These are phyloP conservation scores for Clamator glandarius DNA, from an alignment of 2,797 vertebrate genomes.

Conservation along the genomic window DNA sequence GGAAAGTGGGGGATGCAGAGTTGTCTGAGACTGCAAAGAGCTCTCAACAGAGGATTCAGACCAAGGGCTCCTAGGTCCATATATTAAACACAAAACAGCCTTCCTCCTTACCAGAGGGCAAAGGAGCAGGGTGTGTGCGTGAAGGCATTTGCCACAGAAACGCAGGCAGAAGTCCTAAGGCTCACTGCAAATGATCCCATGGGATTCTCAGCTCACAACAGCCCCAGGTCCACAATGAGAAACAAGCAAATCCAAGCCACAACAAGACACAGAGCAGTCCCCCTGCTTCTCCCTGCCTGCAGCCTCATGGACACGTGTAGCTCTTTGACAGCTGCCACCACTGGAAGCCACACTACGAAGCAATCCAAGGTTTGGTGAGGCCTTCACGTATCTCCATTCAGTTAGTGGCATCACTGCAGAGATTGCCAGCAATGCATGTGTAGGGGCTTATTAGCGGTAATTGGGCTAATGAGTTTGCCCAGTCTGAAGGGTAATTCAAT, in stretches of 20 bases:
- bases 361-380: background rate
- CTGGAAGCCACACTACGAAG: background rate
- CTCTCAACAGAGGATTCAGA: background rate
- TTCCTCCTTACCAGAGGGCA: background rate
- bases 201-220: background rate
- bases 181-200: background rate
- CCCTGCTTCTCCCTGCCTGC: background rate
- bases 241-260: background rate
- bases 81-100: background rate
- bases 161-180: background rate
- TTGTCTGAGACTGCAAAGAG: background rate
- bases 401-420: background rate
- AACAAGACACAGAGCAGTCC: background rate
- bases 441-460: constrained; percentile 49
- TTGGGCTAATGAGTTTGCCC: constrained; percentile 51
- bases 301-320: background rate
- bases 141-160: background rate
- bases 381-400: background rate
- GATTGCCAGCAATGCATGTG: background rate
- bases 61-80: background rate
- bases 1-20: background rate
- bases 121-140: background rate
- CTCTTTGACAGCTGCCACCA: background rate
- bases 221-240: background rate
- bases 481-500: constrained; percentile 48